Conservation (phyloP, 2,113 vertebrate genomes). For the Nyctibius bracteatus region DNA sequence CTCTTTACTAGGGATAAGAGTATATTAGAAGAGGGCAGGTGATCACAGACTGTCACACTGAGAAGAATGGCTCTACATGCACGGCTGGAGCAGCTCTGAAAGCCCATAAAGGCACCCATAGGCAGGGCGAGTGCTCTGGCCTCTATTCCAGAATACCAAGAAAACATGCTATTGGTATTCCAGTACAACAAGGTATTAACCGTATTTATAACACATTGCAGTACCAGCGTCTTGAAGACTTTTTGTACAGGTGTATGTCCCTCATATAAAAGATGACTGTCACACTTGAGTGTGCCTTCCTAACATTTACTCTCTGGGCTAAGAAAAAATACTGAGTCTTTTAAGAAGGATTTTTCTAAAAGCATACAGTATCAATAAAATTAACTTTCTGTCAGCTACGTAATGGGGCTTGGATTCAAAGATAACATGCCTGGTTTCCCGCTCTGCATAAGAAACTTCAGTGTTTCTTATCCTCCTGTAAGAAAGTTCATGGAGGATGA, state of each 20-base stretch:
- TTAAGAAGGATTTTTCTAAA: not conserved
- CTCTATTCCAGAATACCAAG: not conserved
- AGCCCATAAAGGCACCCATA: not conserved
- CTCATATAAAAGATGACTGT: not conserved
- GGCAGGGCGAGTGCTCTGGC: not conserved
- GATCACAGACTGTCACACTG: not conserved
- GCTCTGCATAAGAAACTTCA: not conserved
- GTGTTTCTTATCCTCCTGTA: not conserved
- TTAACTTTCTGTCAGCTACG: not conserved
- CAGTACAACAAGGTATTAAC: not conserved
- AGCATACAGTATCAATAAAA: not conserved
- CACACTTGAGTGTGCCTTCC: not conserved
- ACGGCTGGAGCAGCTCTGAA: not conserved
- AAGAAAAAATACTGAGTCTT: not conserved
- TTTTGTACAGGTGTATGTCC: not conserved
- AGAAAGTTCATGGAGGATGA: not conserved
- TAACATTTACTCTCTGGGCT: not conserved
- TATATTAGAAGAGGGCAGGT: not conserved
- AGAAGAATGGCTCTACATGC: accelerated
- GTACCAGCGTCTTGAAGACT: not conserved
- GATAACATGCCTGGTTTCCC: not conserved
- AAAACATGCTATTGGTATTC: not conserved
- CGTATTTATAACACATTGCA: not conserved
- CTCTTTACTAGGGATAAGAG: not conserved
- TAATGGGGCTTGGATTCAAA: not conserved